Evolutionary conservation across 2,888 invertebrate genomes (phyloP).

Genomic region (Ditula angustiorana): DNA sequence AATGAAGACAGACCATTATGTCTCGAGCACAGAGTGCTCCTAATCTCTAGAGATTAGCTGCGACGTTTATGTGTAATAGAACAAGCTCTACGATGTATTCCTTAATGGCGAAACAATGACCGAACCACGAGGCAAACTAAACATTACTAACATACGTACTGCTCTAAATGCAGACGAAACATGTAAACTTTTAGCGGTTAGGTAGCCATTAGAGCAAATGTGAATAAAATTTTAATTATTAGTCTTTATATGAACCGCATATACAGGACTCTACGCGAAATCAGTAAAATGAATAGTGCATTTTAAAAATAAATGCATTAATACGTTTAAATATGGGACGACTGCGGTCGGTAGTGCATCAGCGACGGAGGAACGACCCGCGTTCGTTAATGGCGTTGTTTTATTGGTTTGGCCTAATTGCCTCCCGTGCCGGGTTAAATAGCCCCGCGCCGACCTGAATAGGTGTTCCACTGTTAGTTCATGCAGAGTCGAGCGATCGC

Average conservation of each 20-base stretch:
- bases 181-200: not conserved
- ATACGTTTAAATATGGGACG: constrained; percentile 35
- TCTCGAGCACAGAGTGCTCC: constrained; percentile 19
- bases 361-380: constrained; percentile 60
- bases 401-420: constrained; percentile 80
- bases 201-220: not conserved
- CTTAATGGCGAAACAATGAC: not conserved
- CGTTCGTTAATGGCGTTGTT: constrained; percentile 67
- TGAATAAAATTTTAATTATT: not conserved
- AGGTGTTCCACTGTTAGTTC: constrained; percentile 51
- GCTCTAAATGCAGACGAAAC: not conserved
- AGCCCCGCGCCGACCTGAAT: constrained; percentile 71
- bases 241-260: constrained; percentile 8
- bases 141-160: not conserved
- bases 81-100: not conserved
- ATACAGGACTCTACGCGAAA: not conserved
- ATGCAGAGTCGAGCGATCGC: constrained; percentile 45
- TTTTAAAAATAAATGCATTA: constrained; percentile 30
- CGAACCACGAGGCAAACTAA: not conserved
- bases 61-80: not conserved
- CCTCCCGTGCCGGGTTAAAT: constrained; percentile 70
- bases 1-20: constrained; percentile 29
- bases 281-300: constrained; percentile 16
- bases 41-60: constrained; percentile 25
- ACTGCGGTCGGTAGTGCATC: constrained; percentile 46